Evolutionary conservation across 2,113 vertebrate species (phyloP).

Genomic region (Nansenia antarctica): DNA sequence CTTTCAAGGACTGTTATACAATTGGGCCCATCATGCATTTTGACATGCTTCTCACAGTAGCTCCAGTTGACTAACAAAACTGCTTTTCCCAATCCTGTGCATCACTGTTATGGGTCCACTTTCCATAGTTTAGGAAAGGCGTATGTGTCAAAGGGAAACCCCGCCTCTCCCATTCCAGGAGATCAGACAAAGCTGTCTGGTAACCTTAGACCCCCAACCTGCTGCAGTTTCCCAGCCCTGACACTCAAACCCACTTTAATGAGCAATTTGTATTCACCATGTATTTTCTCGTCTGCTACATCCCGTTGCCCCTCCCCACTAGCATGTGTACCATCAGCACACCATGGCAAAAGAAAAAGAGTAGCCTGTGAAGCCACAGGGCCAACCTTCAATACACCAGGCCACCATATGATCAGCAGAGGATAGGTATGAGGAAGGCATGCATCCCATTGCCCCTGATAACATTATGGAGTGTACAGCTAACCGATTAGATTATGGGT

Average conservation of each 20-base stretch:
- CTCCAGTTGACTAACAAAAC: slow-evolving; percentile 22
- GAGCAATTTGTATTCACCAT: slow-evolving; percentile 58
- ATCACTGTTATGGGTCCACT: slow-evolving; percentile 30
- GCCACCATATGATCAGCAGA: too few species aligned
- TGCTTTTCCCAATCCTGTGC: slow-evolving; percentile 22
- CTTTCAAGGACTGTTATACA: too few species aligned
- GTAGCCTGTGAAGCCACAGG: too few species aligned
- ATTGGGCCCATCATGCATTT: too few species aligned
- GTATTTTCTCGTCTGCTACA: slow-evolving; percentile 30
- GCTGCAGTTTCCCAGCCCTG: slow-evolving; percentile 41
- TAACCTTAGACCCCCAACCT: slow-evolving; percentile 66
- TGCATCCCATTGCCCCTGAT: not conserved
- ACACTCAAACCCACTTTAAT: slow-evolving; percentile 50
- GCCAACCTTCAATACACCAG: too few species aligned
- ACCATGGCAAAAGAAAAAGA: too few species aligned
- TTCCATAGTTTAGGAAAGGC: slow-evolving; percentile 33
- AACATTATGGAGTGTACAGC: slow-evolving; percentile 25
- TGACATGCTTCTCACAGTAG: slow-evolving; percentile 11
- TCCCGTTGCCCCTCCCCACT: too few species aligned
- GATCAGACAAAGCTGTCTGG: slow-evolving; percentile 69
- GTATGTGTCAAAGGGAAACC: slow-evolving; percentile 27
- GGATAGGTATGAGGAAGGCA: not conserved
- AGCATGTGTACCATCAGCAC: too few species aligned
- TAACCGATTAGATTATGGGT: slow-evolving; percentile 29
- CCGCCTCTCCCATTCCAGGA: slow-evolving; percentile 41